A percentile compares a stretch with the other conserved stretches of the same genome.
Conservation (phyloP, 2,113 vertebrate species). For the Zosterops pallidus region DNA sequence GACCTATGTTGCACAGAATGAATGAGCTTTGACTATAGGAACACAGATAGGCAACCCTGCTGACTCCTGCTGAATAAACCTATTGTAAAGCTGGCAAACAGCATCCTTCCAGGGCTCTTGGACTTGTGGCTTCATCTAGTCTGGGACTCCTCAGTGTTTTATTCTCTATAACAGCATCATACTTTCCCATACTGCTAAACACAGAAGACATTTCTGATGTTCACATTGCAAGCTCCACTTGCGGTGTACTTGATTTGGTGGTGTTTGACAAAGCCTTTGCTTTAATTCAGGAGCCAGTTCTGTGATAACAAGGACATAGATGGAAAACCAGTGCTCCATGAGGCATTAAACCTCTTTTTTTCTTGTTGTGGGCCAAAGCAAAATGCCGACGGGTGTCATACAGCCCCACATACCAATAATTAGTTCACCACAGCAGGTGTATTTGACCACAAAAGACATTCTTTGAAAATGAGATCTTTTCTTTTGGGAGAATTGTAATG, state of each 20-base stretch:
- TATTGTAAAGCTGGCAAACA: conserved; percentile 53
- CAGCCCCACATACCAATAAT: neutral
- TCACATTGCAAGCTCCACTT: neutral
- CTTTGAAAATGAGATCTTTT: neutral
- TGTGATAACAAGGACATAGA: neutral
- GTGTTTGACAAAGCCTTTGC: neutral
- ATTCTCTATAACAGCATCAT: neutral
- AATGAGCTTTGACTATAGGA: conserved; percentile 56
- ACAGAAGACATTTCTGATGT: conserved; percentile 1
- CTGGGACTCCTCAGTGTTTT: neutral
- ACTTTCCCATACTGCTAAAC: neutral
- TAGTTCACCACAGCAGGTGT: conserved; percentile 8
- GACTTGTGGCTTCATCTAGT: conserved; percentile 26
- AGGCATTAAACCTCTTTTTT: neutral
- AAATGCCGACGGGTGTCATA: neutral
- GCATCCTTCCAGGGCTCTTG: conserved; percentile 39
- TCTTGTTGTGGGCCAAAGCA: conserved; percentile 16
- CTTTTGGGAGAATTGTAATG: neutral
- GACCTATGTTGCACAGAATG: conserved; percentile 52
- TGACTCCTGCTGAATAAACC: conserved; percentile 54
- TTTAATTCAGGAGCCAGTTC: conserved; percentile 9
- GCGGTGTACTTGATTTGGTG: neutral
- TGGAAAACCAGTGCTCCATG: neutral
- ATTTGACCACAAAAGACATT: neutral
- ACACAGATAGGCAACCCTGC: conserved; percentile 45